Evolutionary conservation across 23 tunicate genomes (phyloP).

Genomic region (Botrylloides violaceus): DNA sequence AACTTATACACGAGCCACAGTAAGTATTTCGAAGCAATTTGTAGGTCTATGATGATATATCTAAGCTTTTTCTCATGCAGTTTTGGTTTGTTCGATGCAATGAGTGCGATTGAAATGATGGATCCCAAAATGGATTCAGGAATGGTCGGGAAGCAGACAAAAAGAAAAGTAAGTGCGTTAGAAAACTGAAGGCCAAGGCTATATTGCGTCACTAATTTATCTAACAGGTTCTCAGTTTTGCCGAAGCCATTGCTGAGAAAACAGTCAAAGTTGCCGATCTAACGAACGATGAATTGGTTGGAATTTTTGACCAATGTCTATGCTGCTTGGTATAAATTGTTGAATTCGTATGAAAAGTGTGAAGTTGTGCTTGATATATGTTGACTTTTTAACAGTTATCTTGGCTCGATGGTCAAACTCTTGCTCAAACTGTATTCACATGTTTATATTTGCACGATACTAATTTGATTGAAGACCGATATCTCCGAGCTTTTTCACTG

Average conservation of each 20-base stretch:
- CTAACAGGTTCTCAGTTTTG: slow-evolving; percentile 43
- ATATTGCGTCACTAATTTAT: not conserved
- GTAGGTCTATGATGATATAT: not conserved
- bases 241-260: slow-evolving; percentile 37
- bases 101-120: slow-evolving; percentile 99
- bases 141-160: slow-evolving; percentile 72
- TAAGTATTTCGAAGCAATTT: slow-evolving; percentile 23
- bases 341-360: not conserved
- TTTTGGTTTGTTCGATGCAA: slow-evolving; percentile 85
- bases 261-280: slow-evolving; percentile 49
- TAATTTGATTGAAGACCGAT: slow-evolving; percentile 48
- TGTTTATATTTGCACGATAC: slow-evolving; percentile 81
- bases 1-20: slow-evolving; percentile 76
- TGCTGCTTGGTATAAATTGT: slow-evolving; percentile 19
- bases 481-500: slow-evolving; percentile 53
- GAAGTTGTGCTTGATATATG: not conserved
- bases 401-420: slow-evolving; percentile 91
- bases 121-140: slow-evolving; percentile 98
- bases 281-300: slow-evolving; percentile 41
- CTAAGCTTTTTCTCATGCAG: slow-evolving; percentile 8
- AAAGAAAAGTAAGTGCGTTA: slow-evolving; percentile 56
- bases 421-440: slow-evolving; percentile 88
- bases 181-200: not conserved
- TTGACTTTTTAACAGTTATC: slow-evolving; percentile 36
- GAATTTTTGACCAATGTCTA: slow-evolving; percentile 50